phyloP scores from a whole-genome alignment of 1,140 invertebrate species.

The Teleogryllus occipitalis region DNA sequence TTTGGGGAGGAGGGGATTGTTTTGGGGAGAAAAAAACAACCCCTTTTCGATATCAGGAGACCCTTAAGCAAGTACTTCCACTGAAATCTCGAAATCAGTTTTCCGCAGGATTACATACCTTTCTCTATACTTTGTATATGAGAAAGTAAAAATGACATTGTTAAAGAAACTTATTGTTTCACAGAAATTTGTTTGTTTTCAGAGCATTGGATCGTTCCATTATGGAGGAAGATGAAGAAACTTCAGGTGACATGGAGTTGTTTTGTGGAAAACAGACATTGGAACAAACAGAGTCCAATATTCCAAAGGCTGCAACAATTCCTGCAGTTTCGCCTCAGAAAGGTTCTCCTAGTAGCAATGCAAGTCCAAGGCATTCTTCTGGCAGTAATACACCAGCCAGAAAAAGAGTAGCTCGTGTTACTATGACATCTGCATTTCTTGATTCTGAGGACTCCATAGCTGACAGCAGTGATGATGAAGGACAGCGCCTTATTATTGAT shows the following conservation, averaged over 20 bases:
- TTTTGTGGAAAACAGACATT: conserved; percentile 3
- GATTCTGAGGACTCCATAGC: conserved; percentile 24
- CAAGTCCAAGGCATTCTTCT: background rate
- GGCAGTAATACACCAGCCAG: conserved; percentile 12
- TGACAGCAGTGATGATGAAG: conserved; percentile 29
- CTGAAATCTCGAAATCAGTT: too few relatives aligned
- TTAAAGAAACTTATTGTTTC: too few relatives aligned
- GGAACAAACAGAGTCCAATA: conserved; percentile 27
- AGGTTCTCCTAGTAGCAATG: conserved; percentile 11
- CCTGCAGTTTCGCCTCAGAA: conserved; percentile 3
- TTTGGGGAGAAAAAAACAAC: too few relatives aligned
- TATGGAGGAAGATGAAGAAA: conserved; percentile 38
- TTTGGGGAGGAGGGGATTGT: too few relatives aligned
- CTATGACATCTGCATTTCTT: background rate
- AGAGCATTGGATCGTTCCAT: conserved; percentile 35
- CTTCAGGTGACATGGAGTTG: conserved; percentile 34
- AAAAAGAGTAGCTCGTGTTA: conserved; percentile 13
- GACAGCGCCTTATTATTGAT: conserved; percentile 25
- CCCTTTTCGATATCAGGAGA: too few relatives aligned
- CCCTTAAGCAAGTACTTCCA: too few relatives aligned
- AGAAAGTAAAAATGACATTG: too few relatives aligned
- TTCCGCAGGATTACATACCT: too few relatives aligned
- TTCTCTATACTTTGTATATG: too few relatives aligned
- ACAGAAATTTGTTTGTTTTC: background rate
- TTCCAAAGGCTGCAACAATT: background rate